These are phyloP conservation scores for Clarias pachynema DNA, from an alignment of 2,797 vertebrate genomes.

Conservation along the genomic window DNA sequence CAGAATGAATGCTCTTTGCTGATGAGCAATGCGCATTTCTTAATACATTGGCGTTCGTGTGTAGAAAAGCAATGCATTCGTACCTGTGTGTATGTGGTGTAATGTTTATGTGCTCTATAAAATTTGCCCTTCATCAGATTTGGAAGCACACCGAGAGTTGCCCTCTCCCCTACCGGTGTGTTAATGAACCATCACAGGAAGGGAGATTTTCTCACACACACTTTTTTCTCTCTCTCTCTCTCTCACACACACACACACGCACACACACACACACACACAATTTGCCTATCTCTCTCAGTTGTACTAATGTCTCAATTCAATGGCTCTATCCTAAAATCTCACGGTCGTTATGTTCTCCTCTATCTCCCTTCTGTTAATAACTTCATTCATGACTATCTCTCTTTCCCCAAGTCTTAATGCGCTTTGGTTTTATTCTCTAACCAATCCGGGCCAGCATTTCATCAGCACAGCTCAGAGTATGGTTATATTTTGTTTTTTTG, in stretches of 20 bases:
- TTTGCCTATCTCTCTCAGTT: background rate
- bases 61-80: background rate
- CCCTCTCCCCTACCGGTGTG: constrained; percentile 47
- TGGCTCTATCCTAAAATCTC: constrained; percentile 17
- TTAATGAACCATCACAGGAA: constrained; percentile 57
- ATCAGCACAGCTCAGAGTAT: constrained; percentile 5
- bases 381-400: constrained; percentile 26
- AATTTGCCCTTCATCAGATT: constrained; percentile 50
- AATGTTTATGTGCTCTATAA: constrained; percentile 40
- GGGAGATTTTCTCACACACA: constrained; percentile 14
- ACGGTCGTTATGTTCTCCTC: constrained; percentile 25
- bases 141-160: constrained; percentile 38
- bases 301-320: constrained; percentile 24
- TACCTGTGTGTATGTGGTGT: background rate
- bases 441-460: constrained; percentile 28
- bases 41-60: background rate
- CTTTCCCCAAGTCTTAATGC: constrained; percentile 7
- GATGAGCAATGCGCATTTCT: background rate
- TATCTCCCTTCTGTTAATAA: constrained; percentile 18
- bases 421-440: constrained; percentile 18
- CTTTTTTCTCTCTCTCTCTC: too few species aligned
- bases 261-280: constrained; percentile 30
- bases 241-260: background rate
- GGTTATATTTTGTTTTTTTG: constrained; percentile 23
- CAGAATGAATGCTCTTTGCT: background rate